A percentile compares a stretch with the other conserved stretches of the same genome.
Evolutionary conservation across 2,113 vertebrate genomes (phyloP).

Genomic region (Semicossyphus pulcher): DNA sequence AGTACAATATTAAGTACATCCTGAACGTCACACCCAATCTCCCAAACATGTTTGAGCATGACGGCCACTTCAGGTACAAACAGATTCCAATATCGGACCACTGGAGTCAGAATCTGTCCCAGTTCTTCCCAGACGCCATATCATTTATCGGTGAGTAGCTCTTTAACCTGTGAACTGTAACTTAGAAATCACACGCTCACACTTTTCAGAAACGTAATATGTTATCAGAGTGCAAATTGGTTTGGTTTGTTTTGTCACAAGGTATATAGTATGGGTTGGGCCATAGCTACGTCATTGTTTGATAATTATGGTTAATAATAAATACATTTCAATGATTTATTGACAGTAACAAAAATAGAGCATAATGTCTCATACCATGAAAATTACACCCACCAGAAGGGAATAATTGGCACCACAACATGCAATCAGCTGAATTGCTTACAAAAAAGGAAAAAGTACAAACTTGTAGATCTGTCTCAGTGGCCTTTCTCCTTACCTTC

Average conservation of each 20-base stretch:
- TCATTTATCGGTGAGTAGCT: constrained; percentile 89
- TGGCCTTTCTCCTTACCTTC: too few species aligned
- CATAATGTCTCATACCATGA: background rate
- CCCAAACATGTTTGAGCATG: constrained; percentile 91
- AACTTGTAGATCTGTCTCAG: too few species aligned
- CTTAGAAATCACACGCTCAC: background rate
- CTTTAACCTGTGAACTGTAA: background rate
- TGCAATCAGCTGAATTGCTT: background rate
- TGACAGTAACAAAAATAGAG: background rate
- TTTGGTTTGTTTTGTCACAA: constrained; percentile 4
- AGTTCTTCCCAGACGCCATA: constrained; percentile 93
- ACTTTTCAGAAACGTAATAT: background rate
- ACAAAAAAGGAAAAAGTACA: too few species aligned
- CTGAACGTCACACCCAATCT: constrained; percentile 92
- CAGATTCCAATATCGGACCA: constrained; percentile 93
- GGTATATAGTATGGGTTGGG: background rate
- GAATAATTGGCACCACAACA: too few species aligned
- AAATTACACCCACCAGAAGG: too few species aligned
- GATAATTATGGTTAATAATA: background rate
- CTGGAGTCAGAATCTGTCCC: constrained; percentile 92
- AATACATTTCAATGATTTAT: background rate
- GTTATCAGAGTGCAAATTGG: background rate
- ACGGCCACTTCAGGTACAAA: constrained; percentile 90
- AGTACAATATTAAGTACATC: constrained; percentile 90
- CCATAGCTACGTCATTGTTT: background rate